Base-by-base conservation (phyloP, 2,113 vertebrate species). In the Terrapene triunguis region DNA sequence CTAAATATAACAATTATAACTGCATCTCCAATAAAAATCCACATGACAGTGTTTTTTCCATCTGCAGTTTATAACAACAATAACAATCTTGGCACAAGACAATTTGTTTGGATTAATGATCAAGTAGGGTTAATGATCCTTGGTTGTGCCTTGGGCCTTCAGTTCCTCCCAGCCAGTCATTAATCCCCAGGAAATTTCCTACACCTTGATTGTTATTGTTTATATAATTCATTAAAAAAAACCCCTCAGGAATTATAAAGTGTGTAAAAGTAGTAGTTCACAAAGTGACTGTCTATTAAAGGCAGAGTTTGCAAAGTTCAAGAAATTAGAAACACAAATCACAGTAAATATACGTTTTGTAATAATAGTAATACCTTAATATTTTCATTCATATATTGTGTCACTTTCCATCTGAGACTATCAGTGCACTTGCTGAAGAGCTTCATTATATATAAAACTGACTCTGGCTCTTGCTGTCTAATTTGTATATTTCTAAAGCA, bases 161-260 rank as follows among this genome's bases (percentile, higher is more conserved):
- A 94, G 85, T 95, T 95, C 89, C 87, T 95, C 91, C 90, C 92
- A 95, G 85, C 53, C 22, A 2, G 88, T 89, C 91, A 95, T 97
- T 96, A 98, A 97, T 98, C 91, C 94, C 96, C 92, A 97, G 94
- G 97, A 98, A 98, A 97, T 98, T 94, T 84, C 94, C 90, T 97
- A 95, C 93, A 92, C 87, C 95, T 97, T 96, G 83, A 88, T 96
- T 94, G 87, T 94, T 97, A 91, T 89, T 95, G 91, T 89, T 98
- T 95, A 95, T 88, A 92, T 91, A 96, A 89, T 80, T 96, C 91
- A 85, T 79, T 50, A 29, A 57, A 69, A 59, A 27, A 72, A 78
- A 59, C 81, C 32, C 32, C 84, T 93, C 72, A 54, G 88, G 78
- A 93, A 27, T 51, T 62, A 59, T 8, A 25, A 21, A 5, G 2